Percentiles rank a stretch among this genome's conserved stretches.
These are phyloP conservation scores for Melanotus villosus DNA, from an alignment of 2,888 invertebrate species.

Conservation along the genomic window DNA sequence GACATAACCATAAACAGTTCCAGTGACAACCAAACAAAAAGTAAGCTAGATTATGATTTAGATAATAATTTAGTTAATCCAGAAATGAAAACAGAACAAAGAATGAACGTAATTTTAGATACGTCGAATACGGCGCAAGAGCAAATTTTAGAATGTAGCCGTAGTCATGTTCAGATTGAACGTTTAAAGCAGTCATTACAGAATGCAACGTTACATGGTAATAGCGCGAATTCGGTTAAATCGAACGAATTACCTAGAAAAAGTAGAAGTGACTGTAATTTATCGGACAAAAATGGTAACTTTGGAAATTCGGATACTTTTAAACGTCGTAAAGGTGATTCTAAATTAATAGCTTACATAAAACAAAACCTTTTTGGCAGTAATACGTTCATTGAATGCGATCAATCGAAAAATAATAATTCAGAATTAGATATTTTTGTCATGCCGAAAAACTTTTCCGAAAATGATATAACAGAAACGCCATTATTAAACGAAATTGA, in stretches of 20 bases:
- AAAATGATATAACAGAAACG: no score
- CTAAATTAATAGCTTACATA: constrained; percentile 26
- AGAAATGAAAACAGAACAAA: neutral
- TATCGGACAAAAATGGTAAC: neutral
- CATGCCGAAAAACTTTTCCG: no score
- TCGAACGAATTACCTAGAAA: neutral
- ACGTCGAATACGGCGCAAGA: neutral
- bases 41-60: constrained; percentile 31
- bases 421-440: no score
- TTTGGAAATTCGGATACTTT: neutral
- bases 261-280: neutral
- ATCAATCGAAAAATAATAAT: neutral
- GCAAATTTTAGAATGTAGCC: neutral
- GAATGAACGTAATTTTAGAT: neutral
- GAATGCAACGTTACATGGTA: neutral
- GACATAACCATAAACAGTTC: constrained; percentile 15
- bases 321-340: neutral
- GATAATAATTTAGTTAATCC: neutral
- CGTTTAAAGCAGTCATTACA: no score
- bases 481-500: no score
- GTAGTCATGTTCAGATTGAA: no score
- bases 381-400: neutral
- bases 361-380: constrained; percentile 27
- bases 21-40: constrained; percentile 27
- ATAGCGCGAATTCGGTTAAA: neutral